Conservation (phyloP, 2,797 vertebrate species). For the Hoplostethus atlanticus region DNA sequence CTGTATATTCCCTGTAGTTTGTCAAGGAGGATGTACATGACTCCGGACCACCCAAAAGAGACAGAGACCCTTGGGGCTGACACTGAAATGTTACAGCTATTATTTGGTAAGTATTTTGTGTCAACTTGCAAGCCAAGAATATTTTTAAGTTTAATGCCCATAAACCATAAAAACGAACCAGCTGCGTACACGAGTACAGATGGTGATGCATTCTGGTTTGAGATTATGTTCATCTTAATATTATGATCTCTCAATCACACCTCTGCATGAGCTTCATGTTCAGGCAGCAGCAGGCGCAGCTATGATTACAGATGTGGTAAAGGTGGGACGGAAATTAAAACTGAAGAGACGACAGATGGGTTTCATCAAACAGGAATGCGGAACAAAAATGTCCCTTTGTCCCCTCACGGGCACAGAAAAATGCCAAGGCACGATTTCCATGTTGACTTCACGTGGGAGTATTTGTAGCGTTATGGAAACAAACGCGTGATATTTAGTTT, state of each 20-base stretch:
- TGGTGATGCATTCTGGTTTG: constrained; percentile 37
- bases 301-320: constrained; percentile 69
- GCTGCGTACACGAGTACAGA: constrained; percentile 40
- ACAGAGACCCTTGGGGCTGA: constrained; percentile 30
- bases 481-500: constrained; percentile 1
- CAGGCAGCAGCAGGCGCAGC: constrained; percentile 56
- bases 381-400: constrained; percentile 44
- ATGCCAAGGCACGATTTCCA: background rate
- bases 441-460: constrained; percentile 11
- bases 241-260: constrained; percentile 16
- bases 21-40: background rate
- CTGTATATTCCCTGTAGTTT: background rate
- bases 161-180: constrained; percentile 23
- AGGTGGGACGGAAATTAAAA: constrained; percentile 62
- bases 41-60: constrained; percentile 66
- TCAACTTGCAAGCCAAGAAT: constrained; percentile 22
- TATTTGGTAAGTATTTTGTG: constrained; percentile 50
- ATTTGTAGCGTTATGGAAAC: constrained; percentile 5
- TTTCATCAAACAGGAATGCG: constrained; percentile 37
- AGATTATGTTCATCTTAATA: constrained; percentile 39
- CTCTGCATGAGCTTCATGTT: constrained; percentile 53
- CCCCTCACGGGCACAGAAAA: constrained; percentile 12
- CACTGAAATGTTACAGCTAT: constrained; percentile 41
- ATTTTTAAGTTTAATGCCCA: constrained; percentile 7
- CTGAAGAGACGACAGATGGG: constrained; percentile 45